Base-by-base conservation (phyloP, 2,888 invertebrate genomes). In the Lasiommata megera region DNA sequence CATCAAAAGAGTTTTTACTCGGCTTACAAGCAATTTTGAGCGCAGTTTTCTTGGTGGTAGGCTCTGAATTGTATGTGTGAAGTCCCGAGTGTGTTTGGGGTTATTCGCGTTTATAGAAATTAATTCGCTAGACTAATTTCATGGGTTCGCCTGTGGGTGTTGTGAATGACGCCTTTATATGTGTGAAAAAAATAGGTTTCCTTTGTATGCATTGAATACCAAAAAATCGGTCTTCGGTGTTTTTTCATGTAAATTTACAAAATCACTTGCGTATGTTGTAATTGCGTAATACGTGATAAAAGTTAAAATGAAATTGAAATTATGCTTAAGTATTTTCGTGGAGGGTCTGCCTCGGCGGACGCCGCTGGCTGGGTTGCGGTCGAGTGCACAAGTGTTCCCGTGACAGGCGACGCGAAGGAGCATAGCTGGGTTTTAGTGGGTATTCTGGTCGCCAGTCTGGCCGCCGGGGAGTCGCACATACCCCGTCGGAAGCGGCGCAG, bases 1-100 rank as follows among this genome's bases (percentile, higher is more conserved):
- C 80, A 77, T 82, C 80, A 81, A 82, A 79, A 78, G 68, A 59
- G 31, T 54, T 55, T 51, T 53, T 54, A 50, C 41, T 34, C 29
- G 16, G 40, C 52, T 46, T 38, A 44, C 52, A 60, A 54, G 31
- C 38, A 18, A 58, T 54, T 58, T 29, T 58, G 50, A 23, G 43
- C 58, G 41, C 43, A 53, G 47, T 47, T 47, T 41, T 34, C 53
- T 48, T 29, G 16, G 40, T 29, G 16, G 17, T 53, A 54, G 50
- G 56, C 29, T 44, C 51, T 29, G 23, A 23, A 44, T 44, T 14
- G 29, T 44, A 48, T 41, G 31, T 43, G 44, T 54, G 8, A 16
- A 44, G 18, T 43, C 18, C 38, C 28, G 16, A 40, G 53, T 36
- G 56, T 37, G 40, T 52, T 56, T 38, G 23, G 56, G 48, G 56